Base-by-base conservation (phyloP, 2,113 vertebrate genomes). In the Pholis gunnellus region DNA sequence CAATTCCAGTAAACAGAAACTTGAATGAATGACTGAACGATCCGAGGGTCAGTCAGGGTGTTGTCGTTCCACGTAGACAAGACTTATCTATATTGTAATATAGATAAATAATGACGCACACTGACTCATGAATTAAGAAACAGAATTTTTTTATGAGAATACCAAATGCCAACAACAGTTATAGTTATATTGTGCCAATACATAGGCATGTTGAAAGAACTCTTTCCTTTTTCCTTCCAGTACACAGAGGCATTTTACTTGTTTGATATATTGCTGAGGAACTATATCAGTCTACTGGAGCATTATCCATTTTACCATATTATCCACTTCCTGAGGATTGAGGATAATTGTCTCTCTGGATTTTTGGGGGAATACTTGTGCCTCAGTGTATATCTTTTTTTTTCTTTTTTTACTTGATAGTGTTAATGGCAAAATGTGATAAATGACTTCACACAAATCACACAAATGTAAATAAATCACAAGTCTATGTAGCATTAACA, bases 1-100 rank as follows among this genome's bases (percentile, higher is more conserved):
- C 36, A 71, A 4, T 89, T 82, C 82, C 75, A 82, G 79, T 81
- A 80, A 89, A 79, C 54, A 75, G 54, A 68, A 4, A 18, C 4
- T 29, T 36, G 0, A 57, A 9, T 44, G 9, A 27, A 44, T 42
- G 40, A 48, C 17, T 18, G 5, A 38, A 27, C 50, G 27, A 70
- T 34, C 2, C 56, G 9, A 78, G 22, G 40, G 38, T 81, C 22
- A 61, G 1, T 25, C 9, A 59, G 7, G 9, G 59, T 70, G 79
- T 80, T 74, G 54, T 68, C 17, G 18, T 44, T 71, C 52, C 60
- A 66, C 38, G 44, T 29, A n/a, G 9, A 42, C 20, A 34, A 72
- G 34, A 34, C 34, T 34, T 34, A 34, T 34, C 31, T 34, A 34
- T 34, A 34, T 34, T 34, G 6, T 34, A 34, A 34, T 60, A 22